phyloP scores from a whole-genome alignment of 2,113 vertebrate genomes.

The Sylvicapra grimmia region DNA sequence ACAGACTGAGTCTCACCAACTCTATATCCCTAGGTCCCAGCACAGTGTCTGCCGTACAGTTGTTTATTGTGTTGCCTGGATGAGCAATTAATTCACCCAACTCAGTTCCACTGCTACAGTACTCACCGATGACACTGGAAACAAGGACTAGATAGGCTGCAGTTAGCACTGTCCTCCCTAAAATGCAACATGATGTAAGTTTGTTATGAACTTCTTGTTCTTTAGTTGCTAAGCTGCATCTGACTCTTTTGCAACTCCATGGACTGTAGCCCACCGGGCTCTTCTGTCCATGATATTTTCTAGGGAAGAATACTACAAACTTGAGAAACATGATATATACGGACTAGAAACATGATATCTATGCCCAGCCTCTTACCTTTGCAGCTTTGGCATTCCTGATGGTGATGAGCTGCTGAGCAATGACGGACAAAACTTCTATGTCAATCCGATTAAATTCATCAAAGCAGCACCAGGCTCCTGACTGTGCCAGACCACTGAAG shows the following conservation, averaged over 20 bases:
- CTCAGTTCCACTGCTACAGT: not conserved
- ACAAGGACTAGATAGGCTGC: not conserved
- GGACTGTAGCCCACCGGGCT: not conserved
- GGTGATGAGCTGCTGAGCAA: slow-evolving; percentile 86
- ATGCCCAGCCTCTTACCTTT: slow-evolving; percentile 71
- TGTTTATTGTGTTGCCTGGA: not conserved
- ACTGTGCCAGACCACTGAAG: slow-evolving; percentile 87
- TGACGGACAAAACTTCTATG: slow-evolving; percentile 88
- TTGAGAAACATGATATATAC: not conserved
- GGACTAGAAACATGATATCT: too few relatives aligned
- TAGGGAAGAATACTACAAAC: not conserved
- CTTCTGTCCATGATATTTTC: not conserved
- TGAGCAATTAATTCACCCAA: not conserved
- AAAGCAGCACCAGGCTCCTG: slow-evolving; percentile 88
- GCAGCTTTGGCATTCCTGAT: slow-evolving; percentile 85
- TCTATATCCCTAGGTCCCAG: not conserved
- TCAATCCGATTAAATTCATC: slow-evolving; percentile 89
- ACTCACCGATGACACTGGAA: not conserved
- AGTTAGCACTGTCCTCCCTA: not conserved
- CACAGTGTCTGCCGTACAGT: not conserved
- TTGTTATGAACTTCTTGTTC: not conserved
- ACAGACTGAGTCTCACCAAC: not conserved
- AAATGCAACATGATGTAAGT: not conserved
- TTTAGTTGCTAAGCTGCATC: not conserved
- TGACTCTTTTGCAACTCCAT: not conserved